A percentile compares a stretch with the other conserved stretches of the same genome.
Conservation (phyloP, 2,797 vertebrate species). For the Thaleichthys pacificus region DNA sequence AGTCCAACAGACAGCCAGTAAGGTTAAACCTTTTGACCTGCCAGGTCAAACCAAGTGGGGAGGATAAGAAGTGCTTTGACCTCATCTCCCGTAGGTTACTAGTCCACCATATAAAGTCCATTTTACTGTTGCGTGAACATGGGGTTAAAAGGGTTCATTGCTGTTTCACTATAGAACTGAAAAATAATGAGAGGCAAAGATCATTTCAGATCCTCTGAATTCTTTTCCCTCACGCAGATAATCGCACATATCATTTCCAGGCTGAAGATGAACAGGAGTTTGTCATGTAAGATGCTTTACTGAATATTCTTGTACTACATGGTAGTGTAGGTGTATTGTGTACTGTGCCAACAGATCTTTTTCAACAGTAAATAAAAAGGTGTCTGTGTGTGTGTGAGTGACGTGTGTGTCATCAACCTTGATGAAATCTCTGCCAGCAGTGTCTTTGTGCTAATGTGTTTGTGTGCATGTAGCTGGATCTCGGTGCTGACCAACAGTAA, state of each 20-base stretch:
- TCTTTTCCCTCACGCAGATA: slow-evolving; percentile 68
- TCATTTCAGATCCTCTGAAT: no score
- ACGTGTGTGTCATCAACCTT: slow-evolving; percentile 8
- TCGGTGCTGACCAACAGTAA: slow-evolving; percentile 91
- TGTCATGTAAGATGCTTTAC: slow-evolving; percentile 77
- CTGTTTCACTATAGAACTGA: neutral
- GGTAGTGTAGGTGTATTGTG: slow-evolving; percentile 7
- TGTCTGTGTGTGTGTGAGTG: neutral
- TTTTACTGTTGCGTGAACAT: neutral
- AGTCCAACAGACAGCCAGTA: slow-evolving; percentile 89
- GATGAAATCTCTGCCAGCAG: neutral
- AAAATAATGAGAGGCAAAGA: no score
- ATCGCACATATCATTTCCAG: slow-evolving; percentile 89
- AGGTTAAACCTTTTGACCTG: slow-evolving; percentile 88
- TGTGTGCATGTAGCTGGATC: slow-evolving; percentile 76
- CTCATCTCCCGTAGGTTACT: slow-evolving; percentile 85
- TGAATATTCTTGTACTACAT: slow-evolving; percentile 6
- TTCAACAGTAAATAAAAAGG: neutral
- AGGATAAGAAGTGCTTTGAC: slow-evolving; percentile 90
- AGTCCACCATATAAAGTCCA: neutral
- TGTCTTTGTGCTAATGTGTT: neutral
- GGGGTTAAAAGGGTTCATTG: no score
- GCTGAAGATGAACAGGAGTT: slow-evolving; percentile 90
- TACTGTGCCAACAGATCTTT: neutral
- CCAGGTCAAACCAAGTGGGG: slow-evolving; percentile 86